Evolutionary conservation across 2,113 vertebrate species (phyloP), one percentile per base, ranked within the genome.

Genomic region (Oncorhynchus keta): DNA sequence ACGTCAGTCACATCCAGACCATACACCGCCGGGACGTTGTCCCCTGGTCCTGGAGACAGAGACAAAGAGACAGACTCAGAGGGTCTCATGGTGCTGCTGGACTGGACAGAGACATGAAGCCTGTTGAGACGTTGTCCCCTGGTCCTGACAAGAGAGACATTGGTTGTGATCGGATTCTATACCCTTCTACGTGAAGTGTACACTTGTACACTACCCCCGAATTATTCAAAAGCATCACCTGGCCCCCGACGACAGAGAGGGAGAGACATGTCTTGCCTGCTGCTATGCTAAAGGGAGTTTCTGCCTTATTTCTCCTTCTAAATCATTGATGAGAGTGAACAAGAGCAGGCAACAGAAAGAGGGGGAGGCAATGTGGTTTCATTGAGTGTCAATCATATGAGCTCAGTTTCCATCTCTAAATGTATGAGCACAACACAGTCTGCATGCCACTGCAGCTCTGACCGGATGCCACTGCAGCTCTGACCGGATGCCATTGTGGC

Each of bases 1-100:
- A 92, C 72, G 70, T 98, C 95, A 0, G 96, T 95, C 79, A 96
- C 97, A 81, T 99, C 95, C 92, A 99, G 85, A 72, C 94, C 93
- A 20, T 94, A 99, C 48, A 99, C 94, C 0, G 90, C 90, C 0
- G 96, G 98, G 24, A 96, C 94, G 1, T 85, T 89, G 80, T 92
- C 89, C 51, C 96, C 95, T 0, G 97, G 95, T 75, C 98, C 97
- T 99, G 70, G 0, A 69, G 70, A 8, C 74, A 86, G n/a, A 78
- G 39, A 74, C 57, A 64, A 13, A 35, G 30, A 71, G 5, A 55
- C 22, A 28, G 16, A 51, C 45, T 28, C 45, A 51, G 14, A 39
- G 14, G 32, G 14, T 20, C 22, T 39, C 35, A 39, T 39, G 8
- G 7, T 39, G 7, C 35, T 0, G 8, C 35, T 8, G 35, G 26